A percentile compares a stretch with the other conserved stretches of the same genome.
Conservation (phyloP, 2,888 invertebrate genomes). For the Orthosia incerta region DNA sequence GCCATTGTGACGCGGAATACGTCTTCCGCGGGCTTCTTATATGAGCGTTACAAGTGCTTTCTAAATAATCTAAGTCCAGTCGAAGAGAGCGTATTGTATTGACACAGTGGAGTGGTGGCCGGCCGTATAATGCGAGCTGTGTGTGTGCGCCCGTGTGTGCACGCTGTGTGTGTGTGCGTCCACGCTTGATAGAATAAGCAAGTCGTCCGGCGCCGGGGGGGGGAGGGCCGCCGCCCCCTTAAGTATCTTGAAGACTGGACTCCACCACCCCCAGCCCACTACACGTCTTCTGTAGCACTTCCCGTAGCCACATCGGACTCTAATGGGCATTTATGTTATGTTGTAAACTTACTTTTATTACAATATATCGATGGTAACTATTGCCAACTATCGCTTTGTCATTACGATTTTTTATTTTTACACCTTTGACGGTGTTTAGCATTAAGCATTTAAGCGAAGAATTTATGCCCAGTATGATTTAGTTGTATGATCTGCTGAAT, state of each 20-base stretch:
- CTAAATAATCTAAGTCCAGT: conserved; percentile 92
- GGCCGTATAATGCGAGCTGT: conserved; percentile 88
- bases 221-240: conserved; percentile 78
- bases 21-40: conserved; percentile 90
- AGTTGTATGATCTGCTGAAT: not conserved
- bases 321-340: conserved; percentile 88
- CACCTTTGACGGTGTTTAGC: not conserved
- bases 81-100: conserved; percentile 91
- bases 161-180: conserved; percentile 80
- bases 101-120: conserved; percentile 91
- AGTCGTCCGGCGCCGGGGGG: conserved; percentile 88
- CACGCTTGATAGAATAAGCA: conserved; percentile 91
- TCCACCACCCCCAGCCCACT: conserved; percentile 87
- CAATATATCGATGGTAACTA: conserved; percentile 41
- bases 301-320: conserved; percentile 87
- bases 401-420: not conserved
- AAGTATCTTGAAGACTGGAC: conserved; percentile 90
- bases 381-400: not conserved
- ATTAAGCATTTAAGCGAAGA: not conserved
- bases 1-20: conserved; percentile 90
- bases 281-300: conserved; percentile 89
- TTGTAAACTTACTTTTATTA: conserved; percentile 74
- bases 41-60: conserved; percentile 92
- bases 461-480: not conserved
- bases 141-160: conserved; percentile 81